Base-by-base conservation (phyloP, 2,797 vertebrate species). In the Coracias cyanogaster region DNA sequence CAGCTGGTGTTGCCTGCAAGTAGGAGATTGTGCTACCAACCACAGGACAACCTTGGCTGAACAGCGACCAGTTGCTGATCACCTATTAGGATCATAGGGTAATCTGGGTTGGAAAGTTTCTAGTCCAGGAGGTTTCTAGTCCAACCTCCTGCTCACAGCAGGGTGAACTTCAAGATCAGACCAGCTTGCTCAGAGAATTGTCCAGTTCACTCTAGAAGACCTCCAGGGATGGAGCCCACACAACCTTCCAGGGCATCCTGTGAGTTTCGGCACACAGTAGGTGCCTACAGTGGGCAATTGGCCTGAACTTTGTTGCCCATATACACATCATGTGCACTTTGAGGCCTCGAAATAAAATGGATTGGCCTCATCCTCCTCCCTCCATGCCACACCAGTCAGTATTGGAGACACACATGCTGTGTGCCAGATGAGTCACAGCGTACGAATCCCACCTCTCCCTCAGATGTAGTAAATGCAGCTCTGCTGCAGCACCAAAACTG, bases 391-490 rank as follows among this genome's bases (percentile, higher is more conserved):
- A 46, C 21, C 45, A 24, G 7, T 51, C 84, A 64, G 35, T 52
- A 80, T 72, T 5, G 39, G 31, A 80, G 77, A 76, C 0, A 1
- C 25, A 70, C 18, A 35, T 1, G 2, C 39, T 10, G 25, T 11
- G 29, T 83, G 67, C 54, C 10, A 9, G 49, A 73, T 91, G 82
- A 85, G 93, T 94, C 76, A 84, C 4, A 67, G 31, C 1, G 0
- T 69, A 78, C 54, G 72, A 77, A 52, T 69, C 65, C 69, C 65
- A 82, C 57, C 61, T 85, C 64, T 69, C 19, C 51, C 74, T 90
- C 84, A 89, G 41, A 65, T 45, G 39, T 62, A 87, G 84, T 65
- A 95, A 92, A 77, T 72, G 61, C 49, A 92, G 76, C 45, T 91
- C 83, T 87, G 54, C 67, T 82, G 74, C 67, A 64, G 72, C 82